These are phyloP conservation scores for Falco columbarius DNA, from an alignment of 2,797 vertebrate genomes.

Conservation along the genomic window DNA sequence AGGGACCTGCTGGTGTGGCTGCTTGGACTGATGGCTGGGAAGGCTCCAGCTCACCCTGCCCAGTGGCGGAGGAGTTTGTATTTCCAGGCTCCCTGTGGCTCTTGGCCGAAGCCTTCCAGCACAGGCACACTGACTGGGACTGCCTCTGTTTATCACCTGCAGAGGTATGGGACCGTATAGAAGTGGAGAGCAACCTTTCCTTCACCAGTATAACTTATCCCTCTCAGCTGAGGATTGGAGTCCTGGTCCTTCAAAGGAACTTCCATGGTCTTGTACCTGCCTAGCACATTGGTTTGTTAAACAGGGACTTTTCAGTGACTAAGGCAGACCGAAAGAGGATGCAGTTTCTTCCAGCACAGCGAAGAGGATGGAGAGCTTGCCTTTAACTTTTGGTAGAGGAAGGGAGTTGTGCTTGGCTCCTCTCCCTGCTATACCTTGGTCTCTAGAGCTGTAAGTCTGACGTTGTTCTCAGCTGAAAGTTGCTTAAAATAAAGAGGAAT, in stretches of 20 bases:
- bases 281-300: not conserved
- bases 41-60: not conserved
- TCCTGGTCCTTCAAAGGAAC: not conserved
- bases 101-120: not conserved
- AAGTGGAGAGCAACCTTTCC: not conserved
- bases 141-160: rapidly evolving
- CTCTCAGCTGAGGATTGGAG: not conserved
- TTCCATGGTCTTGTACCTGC: not conserved
- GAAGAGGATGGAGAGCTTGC: not conserved
- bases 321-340: not conserved
- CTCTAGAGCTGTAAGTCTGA: not conserved
- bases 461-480: constrained; percentile 9
- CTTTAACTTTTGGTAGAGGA: not conserved
- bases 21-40: not conserved
- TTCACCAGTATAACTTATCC: not conserved
- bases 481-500: not conserved
- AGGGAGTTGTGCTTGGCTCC: not conserved
- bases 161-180: not conserved
- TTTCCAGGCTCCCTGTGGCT: not conserved
- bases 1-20: not conserved
- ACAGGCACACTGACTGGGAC: not conserved
- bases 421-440: not conserved
- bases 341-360: not conserved
- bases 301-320: not conserved
- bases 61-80: not conserved